A percentile compares a stretch with the other conserved stretches of the same genome.
These are phyloP conservation scores for Teleogryllus occipitalis DNA, from an alignment of 1,140 invertebrate species.

Conservation along the genomic window DNA sequence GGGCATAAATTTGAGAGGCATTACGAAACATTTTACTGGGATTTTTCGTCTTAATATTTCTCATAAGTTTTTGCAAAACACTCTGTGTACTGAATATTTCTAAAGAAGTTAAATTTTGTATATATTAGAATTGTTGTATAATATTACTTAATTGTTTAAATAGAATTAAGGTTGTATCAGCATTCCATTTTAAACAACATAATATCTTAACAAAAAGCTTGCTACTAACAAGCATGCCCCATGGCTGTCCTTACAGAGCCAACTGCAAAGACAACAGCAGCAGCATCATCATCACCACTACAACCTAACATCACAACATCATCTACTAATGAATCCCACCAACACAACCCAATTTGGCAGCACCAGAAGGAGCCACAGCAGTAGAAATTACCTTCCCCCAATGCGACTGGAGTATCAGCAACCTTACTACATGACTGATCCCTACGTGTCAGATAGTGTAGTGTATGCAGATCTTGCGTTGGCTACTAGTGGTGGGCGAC, in stretches of 20 bases:
- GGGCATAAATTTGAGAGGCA: too few relatives aligned
- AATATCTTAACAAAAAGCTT: not conserved
- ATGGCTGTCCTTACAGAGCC: constrained; percentile 18
- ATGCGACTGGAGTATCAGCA: constrained; percentile 21
- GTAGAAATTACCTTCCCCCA: constrained; percentile 18
- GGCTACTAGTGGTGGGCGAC: constrained; percentile 17
- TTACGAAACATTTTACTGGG: too few relatives aligned
- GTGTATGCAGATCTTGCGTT: constrained; percentile 33
- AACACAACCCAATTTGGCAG: constrained; percentile 10
- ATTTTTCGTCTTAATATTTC: too few relatives aligned
- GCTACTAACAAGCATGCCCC: constrained; percentile 17
- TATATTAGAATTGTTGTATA: too few relatives aligned
- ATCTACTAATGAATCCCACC: constrained; percentile 16
- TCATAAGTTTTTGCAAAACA: too few relatives aligned
- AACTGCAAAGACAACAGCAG: constrained; percentile 16
- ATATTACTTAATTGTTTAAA: too few relatives aligned
- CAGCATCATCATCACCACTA: constrained; percentile 22
- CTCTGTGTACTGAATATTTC: too few relatives aligned
- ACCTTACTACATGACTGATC: constrained; percentile 19
- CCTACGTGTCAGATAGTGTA: constrained; percentile 25
- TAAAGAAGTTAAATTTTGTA: too few relatives aligned
- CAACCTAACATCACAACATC: constrained; percentile 20
- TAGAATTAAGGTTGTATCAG: too few relatives aligned
- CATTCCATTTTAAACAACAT: too few relatives aligned
- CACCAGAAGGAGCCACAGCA: constrained; percentile 10